Conservation (phyloP, 2,113 vertebrate genomes). For the Acanthochromis polyacanthus region DNA sequence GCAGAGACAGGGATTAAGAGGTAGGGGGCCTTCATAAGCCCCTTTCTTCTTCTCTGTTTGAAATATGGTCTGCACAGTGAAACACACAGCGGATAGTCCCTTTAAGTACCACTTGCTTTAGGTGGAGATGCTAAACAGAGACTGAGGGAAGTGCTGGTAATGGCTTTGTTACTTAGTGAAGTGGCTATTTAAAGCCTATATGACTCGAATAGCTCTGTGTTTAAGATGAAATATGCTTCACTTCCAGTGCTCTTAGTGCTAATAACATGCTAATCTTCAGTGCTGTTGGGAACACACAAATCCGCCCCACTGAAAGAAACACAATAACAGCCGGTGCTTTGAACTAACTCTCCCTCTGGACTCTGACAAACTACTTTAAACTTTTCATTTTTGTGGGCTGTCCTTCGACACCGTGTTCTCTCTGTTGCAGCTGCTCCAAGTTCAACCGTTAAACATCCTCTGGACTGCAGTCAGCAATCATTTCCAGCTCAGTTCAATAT, state of each 20-base stretch:
- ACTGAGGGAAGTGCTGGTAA: not conserved
- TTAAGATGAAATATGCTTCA: constrained; percentile 46
- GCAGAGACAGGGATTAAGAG: constrained; percentile 70
- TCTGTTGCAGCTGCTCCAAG: not conserved
- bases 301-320: constrained; percentile 23
- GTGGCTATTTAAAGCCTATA: constrained; percentile 15
- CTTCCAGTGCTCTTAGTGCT: constrained; percentile 22
- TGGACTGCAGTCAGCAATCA: not conserved
- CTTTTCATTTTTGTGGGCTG: constrained; percentile 21
- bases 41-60: constrained; percentile 64
- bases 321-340: constrained; percentile 40
- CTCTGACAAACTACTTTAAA: constrained; percentile 28
- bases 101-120: constrained; percentile 42
- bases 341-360: constrained; percentile 39
- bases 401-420: not conserved
- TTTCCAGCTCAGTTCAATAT: constrained; percentile 13
- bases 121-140: constrained; percentile 16
- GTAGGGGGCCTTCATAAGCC: constrained; percentile 54
- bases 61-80: constrained; percentile 50
- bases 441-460: not conserved
- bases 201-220: constrained; percentile 35
- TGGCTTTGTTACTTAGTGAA: constrained; percentile 6
- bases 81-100: constrained; percentile 24
- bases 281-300: constrained; percentile 44
- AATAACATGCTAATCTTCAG: constrained; percentile 60